Evolutionary conservation across 2,888 invertebrate genomes (phyloP).

Genomic region (Eulithis prunata): DNA sequence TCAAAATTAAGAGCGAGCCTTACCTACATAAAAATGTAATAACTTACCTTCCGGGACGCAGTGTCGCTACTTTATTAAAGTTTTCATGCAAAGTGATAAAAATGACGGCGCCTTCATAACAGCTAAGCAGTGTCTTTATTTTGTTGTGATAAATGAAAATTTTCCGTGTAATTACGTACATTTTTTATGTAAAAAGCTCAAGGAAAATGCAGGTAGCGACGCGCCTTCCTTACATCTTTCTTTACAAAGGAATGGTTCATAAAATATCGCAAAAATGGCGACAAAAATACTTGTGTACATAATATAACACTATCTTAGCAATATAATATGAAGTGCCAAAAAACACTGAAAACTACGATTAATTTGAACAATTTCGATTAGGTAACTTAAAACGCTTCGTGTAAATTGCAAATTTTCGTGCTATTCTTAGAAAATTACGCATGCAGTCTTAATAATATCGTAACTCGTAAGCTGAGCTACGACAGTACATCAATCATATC

Average conservation of each 20-base stretch:
- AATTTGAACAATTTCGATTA: not conserved
- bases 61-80: constrained; percentile 76
- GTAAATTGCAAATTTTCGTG: constrained; percentile 25
- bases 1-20: constrained; percentile 67
- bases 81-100: constrained; percentile 76
- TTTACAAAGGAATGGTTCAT: not conserved
- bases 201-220: constrained; percentile 9
- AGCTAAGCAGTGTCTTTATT: constrained; percentile 66
- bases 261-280: not conserved
- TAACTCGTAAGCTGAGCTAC: constrained; percentile 43
- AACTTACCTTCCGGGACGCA: constrained; percentile 61
- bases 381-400: constrained; percentile 5
- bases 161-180: constrained; percentile 27
- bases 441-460: constrained; percentile 49
- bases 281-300: too few relatives aligned
- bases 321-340: not conserved
- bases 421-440: constrained; percentile 39
- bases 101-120: constrained; percentile 67
- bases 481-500: constrained; percentile 62
- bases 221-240: not conserved
- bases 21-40: constrained; percentile 75
- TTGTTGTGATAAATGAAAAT: constrained; percentile 57
- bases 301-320: too few relatives aligned
- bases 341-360: too few relatives aligned
- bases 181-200: constrained; percentile 8